Evolutionary conservation across 2,113 vertebrate genomes (phyloP), one percentile per base, ranked within the genome.

Genomic region (Plecotus auritus): DNA sequence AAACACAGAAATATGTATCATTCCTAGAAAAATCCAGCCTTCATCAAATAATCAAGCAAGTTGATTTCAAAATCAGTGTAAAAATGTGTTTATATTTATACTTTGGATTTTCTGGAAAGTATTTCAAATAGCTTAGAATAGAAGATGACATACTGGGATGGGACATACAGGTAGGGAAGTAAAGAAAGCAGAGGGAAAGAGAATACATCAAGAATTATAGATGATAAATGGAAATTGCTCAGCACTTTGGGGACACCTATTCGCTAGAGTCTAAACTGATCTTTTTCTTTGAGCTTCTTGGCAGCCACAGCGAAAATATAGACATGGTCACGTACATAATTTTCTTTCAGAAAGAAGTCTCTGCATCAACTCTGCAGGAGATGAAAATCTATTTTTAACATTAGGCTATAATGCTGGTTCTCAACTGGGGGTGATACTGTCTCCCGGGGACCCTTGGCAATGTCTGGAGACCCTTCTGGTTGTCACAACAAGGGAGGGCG

Each of bases 41-140:
- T 95, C 94, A 96, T 96, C 54, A 96, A 86, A 91, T 96, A 72
- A 93, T 93, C 86, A 87, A 28, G 4, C 49, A 85, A 88, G 28
- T 74, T 59, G 45, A 88, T 85, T 96, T 94, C 85, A 83, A 95
- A 96, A 92, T 85, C 82, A 70, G 72, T 85, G 17, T 77, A 70
- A 84, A 45, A 86, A 47, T 88, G 23, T 84, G 80, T 92, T 80
- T 49, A 2, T 67, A 42, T 78, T 92, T 93, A 85, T 90, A 82
- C 30, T 47, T 93, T 67, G 14, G 73, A 35, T 81, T 30, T 93
- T 91, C 54, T 64, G 30, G 83, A 73, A 92, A 95, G 40, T 78
- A 66, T 85, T 81, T 94, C 78, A 85, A 91, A 82, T 64, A 67
- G 61, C 47, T 92, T 90, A 76, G 59, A 83, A 77, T 69, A 66